Evolutionary conservation across 2,888 invertebrate genomes (phyloP), one percentile per base, ranked within the genome.

Genomic region (Formica aserva): DNA sequence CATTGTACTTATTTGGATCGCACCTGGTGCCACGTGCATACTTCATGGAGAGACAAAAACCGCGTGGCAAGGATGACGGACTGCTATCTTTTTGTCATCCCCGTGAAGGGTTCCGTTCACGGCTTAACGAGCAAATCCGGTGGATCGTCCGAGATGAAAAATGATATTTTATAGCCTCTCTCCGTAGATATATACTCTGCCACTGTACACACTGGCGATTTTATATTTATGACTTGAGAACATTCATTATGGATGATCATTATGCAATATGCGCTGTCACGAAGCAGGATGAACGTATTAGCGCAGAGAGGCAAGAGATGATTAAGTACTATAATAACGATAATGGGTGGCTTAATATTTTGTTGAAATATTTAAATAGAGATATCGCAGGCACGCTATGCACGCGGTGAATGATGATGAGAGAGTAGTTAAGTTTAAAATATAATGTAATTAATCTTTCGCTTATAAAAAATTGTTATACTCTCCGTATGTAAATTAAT

Each of bases 341-440:
- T 45, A 60, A 65, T 76, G 76, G 48, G 26, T 29, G 65, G 52
- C 55, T 76, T 76, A 65, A 76, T 76, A 76, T 65, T 48, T 76
- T 38, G 66, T 55, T 55, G 66, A 77, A 77, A 77, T 66, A 55
- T 66, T 77, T 55, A 66, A 77, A 55, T 26, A 52, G 29, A 38
- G 69, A n/a, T 69, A 69, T 69, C 45, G 45, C 45, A 48, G 45
- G 8, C 22, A 63, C 45, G n/a, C 22, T 35, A 45, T 45, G 45
- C 41, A 8, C n/a, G 8, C 41, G 35, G 63, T 38, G 38, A 69
- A 69, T 6, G 9, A 22, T 32, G 38, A 57, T 55, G 60, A 9
- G 29, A 26, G 41, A 38, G 66, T 29, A 52, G 65, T 15, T 35
- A 52, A 66, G 18, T 52, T 55, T 66, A 29, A 38, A 55, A 55